Conservation (phyloP, 2,113 vertebrate genomes). For the Gallinago undulata region DNA sequence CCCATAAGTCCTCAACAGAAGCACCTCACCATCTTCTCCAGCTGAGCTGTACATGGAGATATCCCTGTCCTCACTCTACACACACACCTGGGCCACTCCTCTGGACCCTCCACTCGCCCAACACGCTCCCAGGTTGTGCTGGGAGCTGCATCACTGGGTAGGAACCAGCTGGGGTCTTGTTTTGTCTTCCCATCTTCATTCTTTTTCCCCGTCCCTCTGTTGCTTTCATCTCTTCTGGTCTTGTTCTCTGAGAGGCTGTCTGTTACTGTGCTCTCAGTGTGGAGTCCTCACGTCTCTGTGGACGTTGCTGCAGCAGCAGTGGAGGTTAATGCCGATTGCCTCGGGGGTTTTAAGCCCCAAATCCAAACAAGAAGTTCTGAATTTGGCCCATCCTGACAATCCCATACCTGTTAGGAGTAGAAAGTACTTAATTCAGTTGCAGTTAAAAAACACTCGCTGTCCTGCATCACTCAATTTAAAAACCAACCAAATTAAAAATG, state of each 20-base stretch:
- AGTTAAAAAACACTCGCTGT: background rate
- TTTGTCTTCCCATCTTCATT: background rate
- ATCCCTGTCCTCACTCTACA: background rate
- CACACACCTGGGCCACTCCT: rapidly evolving
- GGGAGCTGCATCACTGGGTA: background rate
- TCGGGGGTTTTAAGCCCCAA: background rate
- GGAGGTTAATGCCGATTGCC: too few relatives aligned
- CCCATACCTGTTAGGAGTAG: background rate
- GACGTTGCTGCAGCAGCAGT: background rate
- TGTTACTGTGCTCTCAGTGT: background rate
- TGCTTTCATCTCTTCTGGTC: background rate
- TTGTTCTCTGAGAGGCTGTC: background rate
- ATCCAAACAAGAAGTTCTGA: background rate
- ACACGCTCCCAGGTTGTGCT: background rate
- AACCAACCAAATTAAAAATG: background rate
- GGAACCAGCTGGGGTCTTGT: background rate
- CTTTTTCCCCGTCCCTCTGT: background rate
- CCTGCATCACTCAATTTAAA: background rate
- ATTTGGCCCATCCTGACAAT: background rate
- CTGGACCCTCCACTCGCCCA: background rate
- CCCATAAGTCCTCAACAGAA: background rate
- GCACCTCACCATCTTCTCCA: background rate
- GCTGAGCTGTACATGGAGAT: rapidly evolving
- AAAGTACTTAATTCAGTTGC: background rate
- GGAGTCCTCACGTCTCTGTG: background rate